Base-by-base conservation (phyloP, 64 coral and sea anemone species). In the Catalaphyllia jardinei region DNA sequence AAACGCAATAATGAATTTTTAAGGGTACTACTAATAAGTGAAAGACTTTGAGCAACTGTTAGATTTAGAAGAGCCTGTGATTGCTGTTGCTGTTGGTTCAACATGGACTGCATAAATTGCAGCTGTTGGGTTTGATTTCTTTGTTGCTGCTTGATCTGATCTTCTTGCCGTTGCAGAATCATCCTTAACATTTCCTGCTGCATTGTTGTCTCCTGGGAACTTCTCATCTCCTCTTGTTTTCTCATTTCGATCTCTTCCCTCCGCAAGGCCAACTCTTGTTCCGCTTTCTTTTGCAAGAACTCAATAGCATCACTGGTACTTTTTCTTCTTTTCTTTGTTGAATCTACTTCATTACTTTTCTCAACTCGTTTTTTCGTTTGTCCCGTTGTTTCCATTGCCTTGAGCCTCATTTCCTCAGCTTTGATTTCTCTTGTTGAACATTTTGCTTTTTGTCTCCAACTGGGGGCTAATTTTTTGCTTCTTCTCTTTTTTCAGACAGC, bases 261-360 rank as follows among this genome's bases (percentile, higher is more conserved):
- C 29, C 19, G 11, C 31, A 79, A 39, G 14, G 77, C 77, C 77
- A 79, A 71, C 62, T 86, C 35, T 73, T 87, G 8, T 87, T 87
- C 83, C 72, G 67, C 83, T 72, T 73, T 87, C 31, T 87, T 86
- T 87, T 87, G 4, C 65, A 87, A 87, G 63, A 39, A 87, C 20
- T 20, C 83, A 87, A 87, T 87, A 87, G 83, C 83, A 87, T 73
- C 67, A 24, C 67, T 19, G 22, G 84, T 55, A 87, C 65, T 87
- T 87, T 87, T 87, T 33, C 76, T 79, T 2, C 46, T 81, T 80
- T 79, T 80, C 62, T 79, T 77, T 89, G 76, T 11, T 42, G 60
- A 62, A 62, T 62, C 10, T 62, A 62, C 60, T 35, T 35, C 33
- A 35, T 35, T 35, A 35, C 33, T 35, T 35, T 35, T 35, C 33